phyloP scores from a whole-genome alignment of 2,888 invertebrate species.

The Platycheirus rosarum region DNA sequence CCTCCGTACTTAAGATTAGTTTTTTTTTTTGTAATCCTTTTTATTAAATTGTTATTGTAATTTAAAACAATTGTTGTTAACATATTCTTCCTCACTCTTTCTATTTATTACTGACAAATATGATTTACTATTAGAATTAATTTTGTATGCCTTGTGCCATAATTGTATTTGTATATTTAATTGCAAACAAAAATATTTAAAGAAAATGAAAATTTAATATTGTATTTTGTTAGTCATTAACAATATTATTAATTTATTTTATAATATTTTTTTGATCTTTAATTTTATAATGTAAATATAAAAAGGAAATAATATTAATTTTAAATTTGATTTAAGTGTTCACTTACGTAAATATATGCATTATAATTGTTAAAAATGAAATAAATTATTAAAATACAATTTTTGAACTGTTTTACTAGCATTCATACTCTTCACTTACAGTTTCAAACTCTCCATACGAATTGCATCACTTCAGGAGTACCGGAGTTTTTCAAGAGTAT shows the following conservation, averaged over 20 bases:
- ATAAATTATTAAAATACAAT: not conserved
- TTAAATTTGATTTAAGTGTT: conserved; percentile 37
- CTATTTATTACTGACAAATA: conserved; percentile 63
- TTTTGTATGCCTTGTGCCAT: conserved; percentile 65
- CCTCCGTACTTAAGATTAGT: conserved; percentile 18
- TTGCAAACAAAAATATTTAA: conserved; percentile 1
- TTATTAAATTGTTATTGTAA: conserved; percentile 53
- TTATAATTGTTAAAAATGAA: conserved; percentile 12
- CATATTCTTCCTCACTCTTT: conserved; percentile 33
- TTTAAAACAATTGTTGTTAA: conserved; percentile 59
- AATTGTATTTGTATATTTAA: conserved; percentile 46
- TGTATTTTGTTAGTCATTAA: conserved; percentile 70
- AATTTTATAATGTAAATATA: conserved; percentile 9
- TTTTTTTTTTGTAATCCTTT: conserved; percentile 43
- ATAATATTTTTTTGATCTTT: conserved; percentile 34
- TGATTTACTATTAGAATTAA: conserved; percentile 56
- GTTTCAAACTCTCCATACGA: too few species aligned
- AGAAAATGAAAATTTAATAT: not conserved
- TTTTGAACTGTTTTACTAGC: too few species aligned
- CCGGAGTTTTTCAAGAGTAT: too few species aligned
- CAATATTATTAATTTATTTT: conserved; percentile 72
- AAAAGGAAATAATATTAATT: conserved; percentile 8
- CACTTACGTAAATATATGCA: not conserved
- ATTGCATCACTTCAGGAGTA: too few species aligned
- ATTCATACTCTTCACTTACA: too few species aligned